phyloP scores from a whole-genome alignment of 2,113 vertebrate genomes.

The Labrus mixtus region DNA sequence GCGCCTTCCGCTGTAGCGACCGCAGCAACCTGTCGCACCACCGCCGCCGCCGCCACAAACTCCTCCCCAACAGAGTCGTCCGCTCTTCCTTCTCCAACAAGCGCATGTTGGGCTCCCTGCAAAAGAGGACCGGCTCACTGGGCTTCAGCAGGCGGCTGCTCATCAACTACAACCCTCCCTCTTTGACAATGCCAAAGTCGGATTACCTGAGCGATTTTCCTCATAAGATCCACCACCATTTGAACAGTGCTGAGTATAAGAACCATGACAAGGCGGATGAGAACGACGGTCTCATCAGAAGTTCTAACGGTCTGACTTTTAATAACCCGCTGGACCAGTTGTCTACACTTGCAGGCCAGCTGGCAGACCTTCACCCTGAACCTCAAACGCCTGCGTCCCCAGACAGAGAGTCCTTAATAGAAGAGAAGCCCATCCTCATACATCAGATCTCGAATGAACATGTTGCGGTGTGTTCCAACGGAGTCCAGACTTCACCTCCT shows the following conservation, averaged over 20 bases:
- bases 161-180: slow-evolving; percentile 90
- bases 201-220: slow-evolving; percentile 91
- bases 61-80: slow-evolving; percentile 91
- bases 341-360: slow-evolving; percentile 92
- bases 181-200: slow-evolving; percentile 90
- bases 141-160: slow-evolving; percentile 90
- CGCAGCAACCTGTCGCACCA: slow-evolving; percentile 98
- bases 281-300: slow-evolving; percentile 70
- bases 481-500: slow-evolving; percentile 85
- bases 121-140: slow-evolving; percentile 93
- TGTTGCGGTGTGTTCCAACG: slow-evolving; percentile 78
- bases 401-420: slow-evolving; percentile 87
- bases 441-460: slow-evolving; percentile 87
- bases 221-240: slow-evolving; percentile 87
- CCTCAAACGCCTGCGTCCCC: slow-evolving; percentile 85
- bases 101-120: slow-evolving; percentile 92
- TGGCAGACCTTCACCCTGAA: slow-evolving; percentile 90
- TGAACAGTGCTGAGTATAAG: slow-evolving; percentile 87
- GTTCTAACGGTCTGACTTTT: slow-evolving; percentile 86
- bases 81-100: slow-evolving; percentile 90
- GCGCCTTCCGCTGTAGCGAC: slow-evolving; percentile 97
- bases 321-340: slow-evolving; percentile 95
- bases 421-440: slow-evolving; percentile 95
- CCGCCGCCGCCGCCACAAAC: slow-evolving; percentile 96
- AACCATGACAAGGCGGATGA: slow-evolving; percentile 64